Evolutionary conservation across 2,797 vertebrate genomes (phyloP), one percentile per base, ranked within the genome.

Genomic region (Lerista edwardsae): DNA sequence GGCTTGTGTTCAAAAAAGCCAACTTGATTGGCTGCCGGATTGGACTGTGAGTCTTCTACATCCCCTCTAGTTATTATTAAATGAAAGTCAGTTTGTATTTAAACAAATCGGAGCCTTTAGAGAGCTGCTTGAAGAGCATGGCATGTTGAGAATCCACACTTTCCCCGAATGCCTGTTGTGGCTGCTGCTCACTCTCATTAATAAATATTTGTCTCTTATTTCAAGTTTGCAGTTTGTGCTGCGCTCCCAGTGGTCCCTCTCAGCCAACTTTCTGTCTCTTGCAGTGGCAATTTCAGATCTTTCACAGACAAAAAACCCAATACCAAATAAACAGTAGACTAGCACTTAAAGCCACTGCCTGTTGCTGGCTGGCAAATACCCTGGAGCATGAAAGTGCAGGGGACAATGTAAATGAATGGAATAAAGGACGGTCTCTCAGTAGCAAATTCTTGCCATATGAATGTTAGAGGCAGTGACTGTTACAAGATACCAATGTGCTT

Each of bases 151-250:
- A 55, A 71, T 69, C 57, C 11, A 55, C 34, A 75, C 17, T 41
- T 86, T 82, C 44, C 65, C 73, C 62, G 15, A 41, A 36, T 36
- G 29, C 23, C 73, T 86, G 31, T 36, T 71, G 41, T 55, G 68
- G 69, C 51, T 55, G 39, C 74, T 75, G 55, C 41, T 51, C 65
- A 64, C 12, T 29, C 31, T 82, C 79, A 82, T 82, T 82, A 82
- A 86, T 82, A 82, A 77, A 81, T 82, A 62, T 77, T 77, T 86
- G 57, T 76, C 73, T 82, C 57, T 76, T 82, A 62, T 11, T 86
- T 86, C 55, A 57, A 82, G 67, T 57, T 81, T 86, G 79, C 39
- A 73, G 59, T 79, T 79, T 77, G 64, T 77, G 74, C 57, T 77
- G 72, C 61, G 71, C 31, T 82, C 64, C 55, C 79, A 61, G 57